phyloP scores from a whole-genome alignment of 2,888 invertebrate genomes.

The Aphidoletes aphidimyza region DNA sequence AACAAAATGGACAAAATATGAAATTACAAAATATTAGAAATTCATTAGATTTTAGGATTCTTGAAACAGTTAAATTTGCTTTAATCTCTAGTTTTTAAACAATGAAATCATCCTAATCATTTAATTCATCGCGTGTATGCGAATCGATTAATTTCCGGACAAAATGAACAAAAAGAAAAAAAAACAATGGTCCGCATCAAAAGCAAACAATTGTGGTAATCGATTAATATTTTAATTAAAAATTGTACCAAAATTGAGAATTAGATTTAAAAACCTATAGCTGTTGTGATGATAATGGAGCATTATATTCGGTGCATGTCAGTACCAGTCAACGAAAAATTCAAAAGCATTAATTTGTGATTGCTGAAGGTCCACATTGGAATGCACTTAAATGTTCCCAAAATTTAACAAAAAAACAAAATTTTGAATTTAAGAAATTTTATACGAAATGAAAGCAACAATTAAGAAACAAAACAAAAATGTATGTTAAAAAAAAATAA shows the following conservation, averaged over 20 bases:
- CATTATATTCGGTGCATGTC: slow-evolving; percentile 10
- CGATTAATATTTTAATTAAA: slow-evolving; percentile 1
- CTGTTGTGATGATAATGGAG: slow-evolving; percentile 9
- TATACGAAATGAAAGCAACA: neutral
- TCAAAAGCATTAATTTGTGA: neutral
- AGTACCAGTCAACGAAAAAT: neutral
- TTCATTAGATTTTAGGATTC: too few relatives aligned
- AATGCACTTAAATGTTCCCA: neutral
- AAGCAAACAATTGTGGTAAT: too few relatives aligned
- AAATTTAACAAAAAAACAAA: too few relatives aligned
- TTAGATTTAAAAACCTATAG: neutral
- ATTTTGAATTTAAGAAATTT: slow-evolving; percentile 33
- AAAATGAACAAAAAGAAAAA: too few relatives aligned
- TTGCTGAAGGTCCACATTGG: neutral
- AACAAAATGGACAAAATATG: too few relatives aligned
- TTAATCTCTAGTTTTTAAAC: too few relatives aligned
- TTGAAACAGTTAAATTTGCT: too few relatives aligned
- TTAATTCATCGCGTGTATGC: too few relatives aligned
- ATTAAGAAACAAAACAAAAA: neutral
- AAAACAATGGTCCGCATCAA: too few relatives aligned
- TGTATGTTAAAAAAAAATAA: neutral
- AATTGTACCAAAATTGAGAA: neutral
- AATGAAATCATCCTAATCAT: too few relatives aligned
- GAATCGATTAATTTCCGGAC: too few relatives aligned
- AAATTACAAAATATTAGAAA: too few relatives aligned